Evolutionary conservation across 1,140 invertebrate species (phyloP), one percentile per base, ranked within the genome.

Genomic region (Saccostrea glomerata): DNA sequence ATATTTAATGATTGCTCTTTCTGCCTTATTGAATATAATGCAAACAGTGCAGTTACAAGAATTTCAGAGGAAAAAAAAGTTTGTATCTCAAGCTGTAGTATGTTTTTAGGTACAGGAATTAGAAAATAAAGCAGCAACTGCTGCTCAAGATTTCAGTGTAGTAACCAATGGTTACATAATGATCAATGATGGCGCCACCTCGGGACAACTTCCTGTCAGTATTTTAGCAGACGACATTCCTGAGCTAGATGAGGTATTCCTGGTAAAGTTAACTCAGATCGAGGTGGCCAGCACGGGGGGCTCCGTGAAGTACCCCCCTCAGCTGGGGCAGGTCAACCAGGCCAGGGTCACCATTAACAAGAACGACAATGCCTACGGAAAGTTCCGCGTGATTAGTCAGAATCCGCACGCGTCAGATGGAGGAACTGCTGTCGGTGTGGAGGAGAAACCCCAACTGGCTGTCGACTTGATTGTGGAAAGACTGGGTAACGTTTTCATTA

Each of bases 291-390:
- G 92, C 60, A 82, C 87, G 23, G 70, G 63, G 3, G 70, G 90
- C n/a, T 89, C 86, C 1, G 89, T 91, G 40, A 87, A 90, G 55
- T 91, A 92, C 85, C 86, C 91, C 12, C 94, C 94, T 1, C 82
- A 87, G n/a, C 84, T 95, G n/a, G 94, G 94, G 0, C 77, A 58
- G 11, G 4, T 87, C 40, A 88, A 83, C 3, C 86, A 86, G 47
- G 92, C 93, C 7, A 90, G 88, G 9, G 92, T 94, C 9, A 91
- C 86, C 25, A 94, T 95, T 40, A 60, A 60, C 15, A 89, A 90
- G 12, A 95, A 93, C 91, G 94, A 95, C 86, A 91, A 94, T 91
- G 93, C 94, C 5, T 91, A 93, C 89, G 94, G 94, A 20, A 85
- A 91, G 15, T 94, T 94, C 87, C 89, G 87, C n/a, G 82, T 94